Evolutionary conservation across 2,113 vertebrate species (phyloP).

Genomic region (Vombatus ursinus): DNA sequence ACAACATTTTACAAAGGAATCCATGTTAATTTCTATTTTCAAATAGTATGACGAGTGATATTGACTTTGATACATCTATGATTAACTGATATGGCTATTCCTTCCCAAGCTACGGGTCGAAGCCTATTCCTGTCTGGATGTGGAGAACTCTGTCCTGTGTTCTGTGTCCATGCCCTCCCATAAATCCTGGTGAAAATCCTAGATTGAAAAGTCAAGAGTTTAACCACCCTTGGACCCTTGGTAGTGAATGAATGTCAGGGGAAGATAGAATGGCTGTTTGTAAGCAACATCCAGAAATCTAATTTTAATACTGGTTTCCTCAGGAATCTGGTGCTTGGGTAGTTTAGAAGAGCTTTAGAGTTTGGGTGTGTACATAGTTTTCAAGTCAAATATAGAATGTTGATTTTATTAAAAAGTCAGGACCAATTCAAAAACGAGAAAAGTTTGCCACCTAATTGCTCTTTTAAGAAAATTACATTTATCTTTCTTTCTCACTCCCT

Average conservation of each 20-base stretch:
- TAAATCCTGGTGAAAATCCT: neutral
- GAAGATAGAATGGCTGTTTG: neutral
- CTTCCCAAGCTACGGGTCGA: neutral
- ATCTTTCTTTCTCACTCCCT: neutral
- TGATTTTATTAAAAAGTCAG: neutral
- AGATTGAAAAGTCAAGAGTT: neutral
- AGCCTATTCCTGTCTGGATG: neutral
- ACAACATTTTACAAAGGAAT: slow-evolving; percentile 9
- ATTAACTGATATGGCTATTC: neutral
- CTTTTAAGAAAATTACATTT: neutral
- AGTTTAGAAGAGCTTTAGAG: neutral
- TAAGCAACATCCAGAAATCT: neutral
- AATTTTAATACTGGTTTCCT: neutral
- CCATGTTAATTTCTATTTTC: neutral
- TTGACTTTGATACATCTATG: neutral
- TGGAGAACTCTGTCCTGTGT: neutral
- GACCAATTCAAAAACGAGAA: neutral
- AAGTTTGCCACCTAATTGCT: neutral
- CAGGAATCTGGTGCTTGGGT: neutral
- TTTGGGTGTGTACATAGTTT: neutral
- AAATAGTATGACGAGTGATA: neutral
- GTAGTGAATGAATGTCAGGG: neutral
- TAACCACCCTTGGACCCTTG: neutral
- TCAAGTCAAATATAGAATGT: neutral
- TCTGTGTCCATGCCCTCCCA: neutral